Percentiles rank a stretch among this genome's conserved stretches.
These are phyloP conservation scores for Rhinogobius similis DNA, from an alignment of 2,113 vertebrate species.

Conservation along the genomic window DNA sequence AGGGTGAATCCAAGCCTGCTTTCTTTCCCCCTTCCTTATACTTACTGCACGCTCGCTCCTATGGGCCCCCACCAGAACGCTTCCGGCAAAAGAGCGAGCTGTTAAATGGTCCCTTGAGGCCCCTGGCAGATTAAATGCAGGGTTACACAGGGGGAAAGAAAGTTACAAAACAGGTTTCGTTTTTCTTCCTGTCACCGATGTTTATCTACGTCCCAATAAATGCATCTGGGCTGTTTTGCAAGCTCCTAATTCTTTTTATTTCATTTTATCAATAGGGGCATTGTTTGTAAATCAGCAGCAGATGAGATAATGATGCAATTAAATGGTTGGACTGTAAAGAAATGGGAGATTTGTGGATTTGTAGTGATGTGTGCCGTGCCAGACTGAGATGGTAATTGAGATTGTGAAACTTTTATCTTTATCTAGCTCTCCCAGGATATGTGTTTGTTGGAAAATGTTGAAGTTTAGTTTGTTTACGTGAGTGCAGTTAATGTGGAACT, in stretches of 20 bases:
- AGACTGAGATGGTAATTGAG: constrained; percentile 5
- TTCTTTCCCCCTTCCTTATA: constrained; percentile 18
- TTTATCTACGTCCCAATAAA: constrained; percentile 16
- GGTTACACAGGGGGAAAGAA: constrained; percentile 12
- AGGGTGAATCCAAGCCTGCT: constrained; percentile 51
- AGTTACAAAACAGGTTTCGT: constrained; percentile 10
- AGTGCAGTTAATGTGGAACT: no score
- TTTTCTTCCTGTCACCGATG: constrained; percentile 21
- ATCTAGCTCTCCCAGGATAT: background rate
- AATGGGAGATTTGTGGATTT: constrained; percentile 28
- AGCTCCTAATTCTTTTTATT: background rate
- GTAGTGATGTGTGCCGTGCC: constrained; percentile 7
- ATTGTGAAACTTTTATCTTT: background rate
- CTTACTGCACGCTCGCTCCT: constrained; percentile 24
- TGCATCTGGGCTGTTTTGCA: constrained; percentile 10
- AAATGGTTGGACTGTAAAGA: constrained; percentile 20
- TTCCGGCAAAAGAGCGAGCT: constrained; percentile 49
- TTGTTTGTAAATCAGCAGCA: constrained; percentile 26
- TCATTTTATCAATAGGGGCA: constrained; percentile 4
- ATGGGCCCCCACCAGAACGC: constrained; percentile 21
- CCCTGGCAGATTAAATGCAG: constrained; percentile 39
- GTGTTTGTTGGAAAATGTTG: background rate
- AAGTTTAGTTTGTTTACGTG: no score
- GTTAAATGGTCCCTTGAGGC: constrained; percentile 40
- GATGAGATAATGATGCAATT: constrained; percentile 27